Evolutionary conservation across 2,797 vertebrate genomes (phyloP), one percentile per base, ranked within the genome.

Genomic region (Acanthurus leucopareius): DNA sequence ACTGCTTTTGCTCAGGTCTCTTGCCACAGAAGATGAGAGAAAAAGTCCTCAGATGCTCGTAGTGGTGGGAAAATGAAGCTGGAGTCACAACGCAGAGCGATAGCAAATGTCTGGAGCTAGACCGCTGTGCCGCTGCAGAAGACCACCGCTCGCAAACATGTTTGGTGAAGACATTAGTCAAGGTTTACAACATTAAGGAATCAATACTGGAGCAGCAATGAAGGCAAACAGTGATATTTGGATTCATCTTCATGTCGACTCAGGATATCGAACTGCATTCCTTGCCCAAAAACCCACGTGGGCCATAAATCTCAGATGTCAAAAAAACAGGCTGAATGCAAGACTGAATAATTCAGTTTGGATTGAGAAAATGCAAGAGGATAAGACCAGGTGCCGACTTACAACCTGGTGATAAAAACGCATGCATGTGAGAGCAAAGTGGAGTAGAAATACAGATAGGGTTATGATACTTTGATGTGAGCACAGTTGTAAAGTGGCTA

Each of bases 91-190:
- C 82, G 88, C 75, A 81, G 81, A 75, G 77, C 7, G 63, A 88
- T 85, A 76, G 90, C 77, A 70, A 75, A 82, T 22, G 68, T 92
- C 76, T 91, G 80, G 64, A 83, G 85, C 78, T 69, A 67, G 88
- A 78, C 79, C 51, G 20, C 74, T 54, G 77, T 78, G 87, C 81
- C 49, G 77, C 85, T 70, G 85, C 73, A 63, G 59, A 88, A 86
- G 79, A 75, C 86, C 83, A 44, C 62, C 53, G 17, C 80, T 84
- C 44, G 79, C 87, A 84, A 83, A 86, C 87, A 87, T 86, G 89
- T 88, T 75, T 81, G 90, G 73, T 65, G 84, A 90, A 77, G 88
- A 92, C 91, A 93, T 94, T 94, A 92, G 92, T 94, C 93, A 93
- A 89, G 91, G 91, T 92, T 91, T 91, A 88, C 88, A 88, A 86